Percentiles rank a stretch among this genome's conserved stretches.
phyloP scores from a whole-genome alignment of 2,113 vertebrate species.

The Pygoscelis antarcticus region DNA sequence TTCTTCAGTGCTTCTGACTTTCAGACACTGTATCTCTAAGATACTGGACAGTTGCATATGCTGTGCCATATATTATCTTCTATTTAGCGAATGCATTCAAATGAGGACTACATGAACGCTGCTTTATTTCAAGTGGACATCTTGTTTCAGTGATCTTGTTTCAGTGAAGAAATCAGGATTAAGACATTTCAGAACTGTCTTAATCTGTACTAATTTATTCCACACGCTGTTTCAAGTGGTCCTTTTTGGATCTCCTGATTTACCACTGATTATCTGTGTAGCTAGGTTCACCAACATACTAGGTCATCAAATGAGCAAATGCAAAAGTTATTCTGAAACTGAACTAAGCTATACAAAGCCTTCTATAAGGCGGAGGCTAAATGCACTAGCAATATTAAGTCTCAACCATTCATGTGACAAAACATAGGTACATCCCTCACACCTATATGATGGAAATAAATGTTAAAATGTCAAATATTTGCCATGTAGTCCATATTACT shows the following conservation, averaged over 20 bases:
- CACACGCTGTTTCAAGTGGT: neutral
- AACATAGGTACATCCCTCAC: neutral
- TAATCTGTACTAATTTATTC: neutral
- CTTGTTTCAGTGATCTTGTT: neutral
- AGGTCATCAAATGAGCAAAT: neutral
- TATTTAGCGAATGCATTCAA: neutral
- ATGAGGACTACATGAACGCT: neutral
- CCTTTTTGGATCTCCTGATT: neutral
- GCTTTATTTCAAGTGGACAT: neutral
- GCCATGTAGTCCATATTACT: neutral
- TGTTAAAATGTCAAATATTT: neutral
- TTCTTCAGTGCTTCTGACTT: neutral
- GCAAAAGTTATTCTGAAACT: neutral
- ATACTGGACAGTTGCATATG: neutral
- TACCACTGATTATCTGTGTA: neutral
- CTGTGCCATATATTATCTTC: neutral
- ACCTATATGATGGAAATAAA: neutral
- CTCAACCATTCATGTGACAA: neutral
- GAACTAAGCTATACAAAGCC: neutral
- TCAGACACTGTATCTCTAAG: neutral
- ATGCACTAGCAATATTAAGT: neutral
- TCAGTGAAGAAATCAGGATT: neutral
- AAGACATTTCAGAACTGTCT: neutral
- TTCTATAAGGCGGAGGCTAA: neutral
- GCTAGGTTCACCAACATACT: neutral